Evolutionary conservation across 2,888 invertebrate genomes (phyloP).

Genomic region (Pammene aurita): DNA sequence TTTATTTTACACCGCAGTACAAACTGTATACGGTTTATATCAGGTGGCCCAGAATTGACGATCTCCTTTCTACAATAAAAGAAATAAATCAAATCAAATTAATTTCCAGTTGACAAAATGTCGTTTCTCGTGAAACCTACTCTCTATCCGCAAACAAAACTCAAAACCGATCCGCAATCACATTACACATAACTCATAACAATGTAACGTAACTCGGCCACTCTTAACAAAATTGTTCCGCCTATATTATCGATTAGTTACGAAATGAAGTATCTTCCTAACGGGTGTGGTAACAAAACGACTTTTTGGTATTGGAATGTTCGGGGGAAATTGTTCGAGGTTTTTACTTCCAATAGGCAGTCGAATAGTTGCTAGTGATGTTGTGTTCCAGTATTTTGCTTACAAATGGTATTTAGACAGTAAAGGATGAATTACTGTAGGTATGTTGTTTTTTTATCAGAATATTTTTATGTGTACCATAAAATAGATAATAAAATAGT

Average conservation of each 20-base stretch:
- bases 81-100: neutral
- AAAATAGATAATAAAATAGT: too few species aligned
- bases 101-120: neutral
- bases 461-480: too few species aligned
- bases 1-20: too few species aligned
- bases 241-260: neutral
- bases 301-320: neutral
- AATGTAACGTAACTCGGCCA: constrained; percentile 23
- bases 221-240: constrained; percentile 27
- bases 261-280: neutral
- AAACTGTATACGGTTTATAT: too few species aligned
- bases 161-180: constrained; percentile 14
- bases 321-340: constrained; percentile 18
- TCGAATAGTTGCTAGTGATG: constrained; percentile 26
- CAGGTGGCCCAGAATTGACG: too few species aligned
- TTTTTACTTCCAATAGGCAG: constrained; percentile 23
- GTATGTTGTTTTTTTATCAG: too few species aligned
- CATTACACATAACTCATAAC: constrained; percentile 26
- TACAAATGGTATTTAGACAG: neutral
- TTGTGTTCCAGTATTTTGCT: neutral
- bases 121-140: neutral
- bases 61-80: too few species aligned
- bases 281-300: neutral
- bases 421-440: too few species aligned
- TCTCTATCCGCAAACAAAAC: constrained; percentile 5